These are phyloP conservation scores for Steinernema scapterisci DNA, from an alignment of 2,888 invertebrate species.

Conservation along the genomic window DNA sequence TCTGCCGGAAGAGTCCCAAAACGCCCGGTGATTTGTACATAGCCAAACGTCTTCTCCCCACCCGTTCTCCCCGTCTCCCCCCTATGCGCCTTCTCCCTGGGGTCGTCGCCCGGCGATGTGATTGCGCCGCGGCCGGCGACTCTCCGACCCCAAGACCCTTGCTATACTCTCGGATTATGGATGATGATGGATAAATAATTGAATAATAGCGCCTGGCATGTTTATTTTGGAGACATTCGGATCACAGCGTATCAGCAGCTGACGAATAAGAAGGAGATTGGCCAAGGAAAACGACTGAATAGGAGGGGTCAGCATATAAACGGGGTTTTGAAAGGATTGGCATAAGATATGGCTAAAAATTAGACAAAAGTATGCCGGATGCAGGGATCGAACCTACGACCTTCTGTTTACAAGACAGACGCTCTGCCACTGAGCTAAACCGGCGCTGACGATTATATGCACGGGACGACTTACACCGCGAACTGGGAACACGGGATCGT, in stretches of 20 bases:
- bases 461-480: too few species aligned
- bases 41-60: slow-evolving; percentile 15
- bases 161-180: slow-evolving; percentile 29
- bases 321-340: not conserved
- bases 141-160: not conserved
- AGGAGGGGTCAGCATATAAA: too few species aligned
- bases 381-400: slow-evolving; percentile 42
- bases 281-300: not conserved
- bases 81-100: not conserved
- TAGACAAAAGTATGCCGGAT: not conserved
- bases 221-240: not conserved
- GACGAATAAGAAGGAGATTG: not conserved
- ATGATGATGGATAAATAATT: slow-evolving; percentile 33
- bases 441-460: not conserved
- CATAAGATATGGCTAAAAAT: too few species aligned
- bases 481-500: too few species aligned
- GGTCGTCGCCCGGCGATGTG: slow-evolving; percentile 5
- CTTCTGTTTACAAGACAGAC: slow-evolving; percentile 59
- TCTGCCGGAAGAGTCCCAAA: slow-evolving; percentile 16
- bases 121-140: not conserved
- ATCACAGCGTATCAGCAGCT: not conserved
- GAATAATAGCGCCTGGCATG: slow-evolving; percentile 3
- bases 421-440: slow-evolving; percentile 57
- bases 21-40: slow-evolving; percentile 33
- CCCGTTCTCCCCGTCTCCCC: not conserved